Percentiles rank a stretch among this genome's conserved stretches.
Evolutionary conservation across 2,797 vertebrate species (phyloP).

Genomic region (Chaunax sp.): DNA sequence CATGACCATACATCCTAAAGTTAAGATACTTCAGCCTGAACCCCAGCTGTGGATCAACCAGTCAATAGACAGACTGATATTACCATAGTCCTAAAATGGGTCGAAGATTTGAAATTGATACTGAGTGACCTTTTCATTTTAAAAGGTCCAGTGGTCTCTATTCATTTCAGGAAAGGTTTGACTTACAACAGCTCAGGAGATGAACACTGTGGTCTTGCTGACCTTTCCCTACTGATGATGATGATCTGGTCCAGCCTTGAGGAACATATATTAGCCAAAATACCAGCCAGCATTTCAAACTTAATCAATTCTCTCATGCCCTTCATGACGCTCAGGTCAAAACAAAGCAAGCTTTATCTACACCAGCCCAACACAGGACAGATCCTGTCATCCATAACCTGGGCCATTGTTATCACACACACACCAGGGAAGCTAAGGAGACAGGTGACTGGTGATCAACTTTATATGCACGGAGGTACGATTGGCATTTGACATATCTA

Average conservation of each 20-base stretch:
- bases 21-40: neutral
- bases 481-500: conserved; percentile 1
- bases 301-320: conserved; percentile 63
- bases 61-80: neutral
- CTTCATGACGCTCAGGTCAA: conserved; percentile 48
- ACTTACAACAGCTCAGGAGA: conserved; percentile 8
- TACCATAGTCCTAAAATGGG: neutral
- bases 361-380: conserved; percentile 7
- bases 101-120: conserved; percentile 7
- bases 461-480: neutral
- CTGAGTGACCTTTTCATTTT: neutral
- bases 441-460: conserved; percentile 1
- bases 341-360: conserved; percentile 55
- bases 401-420: conserved; percentile 41
- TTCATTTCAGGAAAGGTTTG: conserved; percentile 16
- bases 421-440: conserved; percentile 12
- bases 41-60: neutral
- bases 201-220: conserved; percentile 39
- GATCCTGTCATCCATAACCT: conserved; percentile 50
- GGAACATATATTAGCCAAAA: conserved; percentile 67
- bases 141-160: neutral
- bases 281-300: conserved; percentile 69
- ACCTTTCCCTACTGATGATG: conserved; percentile 75
- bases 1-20: neutral
- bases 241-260: conserved; percentile 46